phyloP scores from a whole-genome alignment of 2,113 vertebrate genomes.

The Corydoras maculifer region DNA sequence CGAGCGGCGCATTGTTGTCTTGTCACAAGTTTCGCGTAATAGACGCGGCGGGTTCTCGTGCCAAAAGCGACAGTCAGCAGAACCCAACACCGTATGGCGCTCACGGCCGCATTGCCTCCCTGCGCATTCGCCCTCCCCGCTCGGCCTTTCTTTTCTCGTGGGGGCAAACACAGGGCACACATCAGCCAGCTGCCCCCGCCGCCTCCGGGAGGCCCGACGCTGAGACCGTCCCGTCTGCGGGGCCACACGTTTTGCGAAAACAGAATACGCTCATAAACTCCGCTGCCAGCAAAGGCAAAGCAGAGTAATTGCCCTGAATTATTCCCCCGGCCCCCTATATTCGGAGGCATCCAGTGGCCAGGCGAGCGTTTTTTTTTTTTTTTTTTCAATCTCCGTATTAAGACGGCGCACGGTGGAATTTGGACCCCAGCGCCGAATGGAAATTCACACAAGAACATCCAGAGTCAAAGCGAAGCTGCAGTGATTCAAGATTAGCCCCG shows the following conservation, averaged over 20 bases:
- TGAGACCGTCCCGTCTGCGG: conserved; percentile 55
- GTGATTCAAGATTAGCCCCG: conserved; percentile 47
- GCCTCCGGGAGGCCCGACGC: conserved; percentile 47
- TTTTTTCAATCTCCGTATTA: conserved; percentile 45
- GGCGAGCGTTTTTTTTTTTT: conserved; percentile 33
- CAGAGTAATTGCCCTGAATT: conserved; percentile 48
- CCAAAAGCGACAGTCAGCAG: conserved; percentile 43
- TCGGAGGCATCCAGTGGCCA: conserved; percentile 56
- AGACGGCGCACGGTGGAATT: conserved; percentile 41
- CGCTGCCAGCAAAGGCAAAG: conserved; percentile 54
- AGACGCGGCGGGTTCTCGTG: conserved; percentile 45
- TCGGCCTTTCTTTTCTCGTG: conserved; percentile 10
- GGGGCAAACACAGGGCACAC: conserved; percentile 30
- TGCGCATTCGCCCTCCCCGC: conserved; percentile 5
- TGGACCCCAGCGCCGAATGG: conserved; percentile 41
- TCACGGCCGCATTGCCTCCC: conserved; percentile 5
- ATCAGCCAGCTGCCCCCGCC: conserved; percentile 19
- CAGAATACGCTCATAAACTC: conserved; percentile 43
- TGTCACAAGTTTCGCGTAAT: conserved; percentile 52
- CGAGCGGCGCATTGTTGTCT: conserved; percentile 39
- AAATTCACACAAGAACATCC: conserved; percentile 46
- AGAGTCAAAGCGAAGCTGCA: conserved; percentile 23
- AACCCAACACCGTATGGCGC: conserved; percentile 33
- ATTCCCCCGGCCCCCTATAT: conserved; percentile 46
- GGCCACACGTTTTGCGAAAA: conserved; percentile 54